Evolutionary conservation across 2,113 vertebrate species (phyloP), one percentile per base, ranked within the genome.

Genomic region (Struthidea cinerea): DNA sequence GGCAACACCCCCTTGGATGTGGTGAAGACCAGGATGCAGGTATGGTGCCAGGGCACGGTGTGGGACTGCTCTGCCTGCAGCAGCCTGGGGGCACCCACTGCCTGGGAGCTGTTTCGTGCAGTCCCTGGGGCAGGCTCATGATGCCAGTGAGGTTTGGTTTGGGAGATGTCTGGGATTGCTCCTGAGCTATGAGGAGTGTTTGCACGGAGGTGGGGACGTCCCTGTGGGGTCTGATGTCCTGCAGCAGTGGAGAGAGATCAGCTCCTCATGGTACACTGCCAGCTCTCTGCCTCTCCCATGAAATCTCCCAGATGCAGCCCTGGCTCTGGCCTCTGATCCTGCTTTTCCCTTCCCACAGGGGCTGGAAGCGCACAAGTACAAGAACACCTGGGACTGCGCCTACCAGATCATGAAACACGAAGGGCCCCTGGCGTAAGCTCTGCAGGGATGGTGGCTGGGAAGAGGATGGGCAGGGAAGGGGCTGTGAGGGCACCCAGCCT

Each of bases 21-120:
- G 67, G 98, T 99, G 91, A 99, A 99, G 97, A 99, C 99, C 60
- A 98, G 99, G 88, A 99, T 99, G 99, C 99, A 99, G 99, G 99
- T 99, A 95, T 0, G 1, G 46, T 27, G 5, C 35, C 3, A 2
- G 26, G 39, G 24, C 41, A 22, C 0, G 2, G 33, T 71, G 59
- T 1, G 16, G 33, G 22, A 17, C 41, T 1, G 2, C 49, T 57
- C 47, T 83, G 37, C 46, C 41, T 39, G 63, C 2, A 1, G 30
- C 2, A 3, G 63, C 26, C 24, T 61, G 65, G 42, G 30, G 16
- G 13, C 39, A 11, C 28, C 15, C 1, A 0, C 65, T 67, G 49
- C 27, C 21, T 16, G 81, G 60, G 64, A 39, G 41, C 76, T 9
- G 11, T 50, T 81, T 6, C 1, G 1, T 65, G 53, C 47, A 33